phyloP scores from a whole-genome alignment of 2,888 invertebrate species.

The Drosophila phalerata region DNA sequence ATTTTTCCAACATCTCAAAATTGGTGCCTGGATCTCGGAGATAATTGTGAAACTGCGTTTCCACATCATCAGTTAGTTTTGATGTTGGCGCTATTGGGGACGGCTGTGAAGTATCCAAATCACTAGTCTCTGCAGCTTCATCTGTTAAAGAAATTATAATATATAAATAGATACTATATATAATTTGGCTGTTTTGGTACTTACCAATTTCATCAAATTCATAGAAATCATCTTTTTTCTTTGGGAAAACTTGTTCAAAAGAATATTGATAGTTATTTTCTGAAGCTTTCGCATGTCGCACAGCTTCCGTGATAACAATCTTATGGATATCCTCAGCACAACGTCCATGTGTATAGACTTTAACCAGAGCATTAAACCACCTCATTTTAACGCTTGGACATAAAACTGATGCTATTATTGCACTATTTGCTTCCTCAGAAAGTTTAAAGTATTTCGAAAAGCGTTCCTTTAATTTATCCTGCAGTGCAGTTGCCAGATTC shows the following conservation, averaged over 20 bases:
- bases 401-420: conserved; percentile 49
- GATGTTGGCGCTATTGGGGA: conserved; percentile 29
- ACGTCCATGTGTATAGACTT: conserved; percentile 22
- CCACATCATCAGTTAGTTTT: conserved; percentile 38
- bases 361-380: conserved; percentile 45
- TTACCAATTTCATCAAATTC: conserved; percentile 54
- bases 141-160: conserved; percentile 2
- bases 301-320: conserved; percentile 39
- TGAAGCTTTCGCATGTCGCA: conserved; percentile 41
- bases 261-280: conserved; percentile 24
- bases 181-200: neutral
- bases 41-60: conserved; percentile 39
- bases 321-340: conserved; percentile 38
- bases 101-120: conserved; percentile 37
- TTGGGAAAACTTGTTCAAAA: neutral
- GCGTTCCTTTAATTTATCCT: conserved; percentile 14
- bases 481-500: conserved; percentile 33
- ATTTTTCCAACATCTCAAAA: conserved; percentile 47
- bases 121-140: conserved; percentile 34
- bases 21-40: conserved; percentile 33
- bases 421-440: conserved; percentile 30
- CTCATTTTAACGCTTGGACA: conserved; percentile 52
- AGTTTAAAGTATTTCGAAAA: conserved; percentile 36
- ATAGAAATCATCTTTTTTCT: conserved; percentile 48
- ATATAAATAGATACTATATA: neutral